These are phyloP conservation scores for Osmerus eperlanus DNA, from an alignment of 2,113 vertebrate species.

Conservation along the genomic window DNA sequence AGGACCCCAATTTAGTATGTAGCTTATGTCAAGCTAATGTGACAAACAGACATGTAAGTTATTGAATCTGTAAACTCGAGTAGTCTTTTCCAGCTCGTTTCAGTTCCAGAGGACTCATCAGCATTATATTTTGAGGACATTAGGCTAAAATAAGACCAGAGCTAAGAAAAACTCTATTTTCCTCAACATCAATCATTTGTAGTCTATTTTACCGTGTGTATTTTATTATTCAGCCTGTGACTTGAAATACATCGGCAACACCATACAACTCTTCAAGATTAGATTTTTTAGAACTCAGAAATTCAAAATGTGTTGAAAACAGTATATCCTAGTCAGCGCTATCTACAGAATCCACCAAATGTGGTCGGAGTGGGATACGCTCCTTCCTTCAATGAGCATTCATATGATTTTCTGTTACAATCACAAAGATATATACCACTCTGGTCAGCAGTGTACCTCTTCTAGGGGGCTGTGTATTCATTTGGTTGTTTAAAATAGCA, in stretches of 20 bases:
- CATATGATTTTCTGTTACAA: too few species aligned
- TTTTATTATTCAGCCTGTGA: slow-evolving; percentile 2
- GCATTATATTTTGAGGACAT: not conserved
- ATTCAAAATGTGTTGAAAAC: too few species aligned
- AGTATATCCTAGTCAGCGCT: too few species aligned
- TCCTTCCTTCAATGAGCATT: too few species aligned
- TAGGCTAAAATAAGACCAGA: not conserved
- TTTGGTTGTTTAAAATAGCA: too few species aligned
- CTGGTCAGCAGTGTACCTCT: too few species aligned
- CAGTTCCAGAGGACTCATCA: slow-evolving; percentile 21
- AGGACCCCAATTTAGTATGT: not conserved
- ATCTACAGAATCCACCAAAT: too few species aligned
- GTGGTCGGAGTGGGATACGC: too few species aligned
- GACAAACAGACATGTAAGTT: slow-evolving; percentile 12
- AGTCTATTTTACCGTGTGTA: not conserved
- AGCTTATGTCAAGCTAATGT: slow-evolving; percentile 35
- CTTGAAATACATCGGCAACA: not conserved
- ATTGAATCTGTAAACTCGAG: slow-evolving; percentile 21
- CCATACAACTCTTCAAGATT: not conserved
- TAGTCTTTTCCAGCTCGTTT: slow-evolving; percentile 6
- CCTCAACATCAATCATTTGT: not conserved
- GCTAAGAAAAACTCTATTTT: not conserved
- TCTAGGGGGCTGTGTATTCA: too few species aligned
- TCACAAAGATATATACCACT: too few species aligned
- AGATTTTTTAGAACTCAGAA: too few species aligned